phyloP scores from a whole-genome alignment of 2,797 vertebrate genomes.

The Fratercula arctica region DNA sequence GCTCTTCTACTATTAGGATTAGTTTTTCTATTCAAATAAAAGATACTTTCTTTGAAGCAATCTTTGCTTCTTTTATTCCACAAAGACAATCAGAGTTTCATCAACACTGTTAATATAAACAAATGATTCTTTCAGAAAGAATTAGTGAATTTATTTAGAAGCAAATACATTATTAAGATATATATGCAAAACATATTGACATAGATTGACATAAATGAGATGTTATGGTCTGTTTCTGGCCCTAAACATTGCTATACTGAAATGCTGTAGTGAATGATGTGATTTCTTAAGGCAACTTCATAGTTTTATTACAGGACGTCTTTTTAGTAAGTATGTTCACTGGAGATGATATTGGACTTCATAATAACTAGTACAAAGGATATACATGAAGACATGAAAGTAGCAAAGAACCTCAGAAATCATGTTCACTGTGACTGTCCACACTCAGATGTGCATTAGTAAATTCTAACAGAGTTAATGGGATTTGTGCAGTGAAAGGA shows the following conservation, averaged over 20 bases:
- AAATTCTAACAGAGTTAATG: constrained; percentile 34
- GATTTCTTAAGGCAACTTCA: neutral
- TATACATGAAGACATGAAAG: neutral
- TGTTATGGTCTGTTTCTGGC: neutral
- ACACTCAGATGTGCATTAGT: neutral
- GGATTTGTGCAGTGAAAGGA: neutral
- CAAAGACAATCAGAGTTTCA: neutral
- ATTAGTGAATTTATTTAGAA: constrained; percentile 18
- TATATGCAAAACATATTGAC: neutral
- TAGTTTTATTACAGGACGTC: neutral
- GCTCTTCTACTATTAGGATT: neutral
- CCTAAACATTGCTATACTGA: neutral
- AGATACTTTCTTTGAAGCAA: constrained; percentile 1
- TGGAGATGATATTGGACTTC: neutral
- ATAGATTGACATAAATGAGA: neutral
- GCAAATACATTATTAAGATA: neutral
- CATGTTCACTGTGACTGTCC: neutral
- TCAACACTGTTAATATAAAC: neutral
- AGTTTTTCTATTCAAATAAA: neutral
- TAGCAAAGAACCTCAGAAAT: constrained; percentile 16
- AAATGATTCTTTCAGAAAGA: constrained; percentile 8
- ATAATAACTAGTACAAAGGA: neutral
- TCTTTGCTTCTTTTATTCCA: neutral
- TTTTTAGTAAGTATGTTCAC: neutral
- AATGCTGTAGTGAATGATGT: neutral